A percentile compares a stretch with the other conserved stretches of the same genome.
These are phyloP conservation scores for Enteromius thamalakanensis DNA, from an alignment of 2,797 vertebrate genomes.

Conservation along the genomic window DNA sequence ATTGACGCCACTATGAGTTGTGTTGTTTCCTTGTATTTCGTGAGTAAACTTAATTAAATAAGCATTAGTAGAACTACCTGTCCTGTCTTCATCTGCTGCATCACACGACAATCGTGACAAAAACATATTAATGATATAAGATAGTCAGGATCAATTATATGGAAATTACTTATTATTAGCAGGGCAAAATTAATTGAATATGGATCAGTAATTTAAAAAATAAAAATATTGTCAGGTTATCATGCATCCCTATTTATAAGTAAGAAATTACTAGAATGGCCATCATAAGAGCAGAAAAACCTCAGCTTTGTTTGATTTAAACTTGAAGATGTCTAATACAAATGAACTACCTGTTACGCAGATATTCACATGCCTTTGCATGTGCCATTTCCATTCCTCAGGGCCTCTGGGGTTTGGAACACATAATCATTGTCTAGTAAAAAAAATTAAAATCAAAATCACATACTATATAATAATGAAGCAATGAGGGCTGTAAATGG, in stretches of 20 bases:
- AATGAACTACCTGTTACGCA: neutral
- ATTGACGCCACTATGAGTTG: too few species aligned
- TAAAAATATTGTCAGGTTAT: neutral
- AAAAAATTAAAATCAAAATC: slow-evolving; percentile 2
- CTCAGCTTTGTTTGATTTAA: neutral
- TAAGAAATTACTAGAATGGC: neutral
- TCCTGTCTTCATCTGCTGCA: too few species aligned
- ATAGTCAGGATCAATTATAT: too few species aligned
- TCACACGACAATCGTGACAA: too few species aligned
- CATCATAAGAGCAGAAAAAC: neutral
- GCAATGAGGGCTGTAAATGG: slow-evolving; percentile 1
- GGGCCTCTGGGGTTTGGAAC: neutral
- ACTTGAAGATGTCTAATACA: neutral
- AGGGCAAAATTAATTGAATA: too few species aligned
- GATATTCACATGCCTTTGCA: neutral
- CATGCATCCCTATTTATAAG: neutral
- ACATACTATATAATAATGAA: slow-evolving; percentile 18
- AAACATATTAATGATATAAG: too few species aligned
- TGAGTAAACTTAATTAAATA: too few species aligned
- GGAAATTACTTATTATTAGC: too few species aligned
- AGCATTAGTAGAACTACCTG: too few species aligned
- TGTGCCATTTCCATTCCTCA: neutral
- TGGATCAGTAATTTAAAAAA: neutral
- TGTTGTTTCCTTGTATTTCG: too few species aligned
- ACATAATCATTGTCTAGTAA: neutral